Evolutionary conservation across 2,797 vertebrate genomes (phyloP).

Genomic region (Micrastur ruficollis): DNA sequence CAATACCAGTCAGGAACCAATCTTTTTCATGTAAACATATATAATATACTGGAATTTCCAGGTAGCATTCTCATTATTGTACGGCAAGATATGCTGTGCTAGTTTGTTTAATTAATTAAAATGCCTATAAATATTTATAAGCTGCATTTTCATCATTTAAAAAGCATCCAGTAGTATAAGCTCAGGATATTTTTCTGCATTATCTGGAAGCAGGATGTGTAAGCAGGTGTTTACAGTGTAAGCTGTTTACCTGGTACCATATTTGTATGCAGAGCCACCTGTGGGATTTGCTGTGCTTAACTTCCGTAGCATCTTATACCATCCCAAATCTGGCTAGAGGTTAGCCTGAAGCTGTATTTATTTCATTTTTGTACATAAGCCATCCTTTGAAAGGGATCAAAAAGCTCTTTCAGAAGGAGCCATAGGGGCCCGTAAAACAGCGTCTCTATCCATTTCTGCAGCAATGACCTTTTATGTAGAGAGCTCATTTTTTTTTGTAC

Average conservation of each 20-base stretch:
- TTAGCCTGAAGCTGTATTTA: background rate
- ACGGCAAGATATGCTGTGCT: background rate
- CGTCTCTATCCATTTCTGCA: background rate
- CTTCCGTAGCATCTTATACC: background rate
- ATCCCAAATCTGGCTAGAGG: background rate
- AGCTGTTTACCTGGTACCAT: background rate
- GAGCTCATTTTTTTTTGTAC: background rate
- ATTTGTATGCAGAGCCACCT: background rate
- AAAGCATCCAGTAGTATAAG: background rate
- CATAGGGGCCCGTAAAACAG: accelerated
- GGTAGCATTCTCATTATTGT: background rate
- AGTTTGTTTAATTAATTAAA: background rate
- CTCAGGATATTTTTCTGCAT: background rate
- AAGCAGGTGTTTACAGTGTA: background rate
- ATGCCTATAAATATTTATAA: background rate
- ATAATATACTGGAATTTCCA: background rate
- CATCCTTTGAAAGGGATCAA: background rate
- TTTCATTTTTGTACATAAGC: background rate
- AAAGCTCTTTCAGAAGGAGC: background rate
- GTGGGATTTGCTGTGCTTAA: background rate
- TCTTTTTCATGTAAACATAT: background rate
- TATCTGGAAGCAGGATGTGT: background rate
- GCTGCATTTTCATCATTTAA: background rate
- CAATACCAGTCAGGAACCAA: background rate
- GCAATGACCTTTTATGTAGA: background rate